These are phyloP conservation scores for Paracentrotus lividus DNA, from an alignment of 53 echinoderm and acorn worm species.

Conservation along the genomic window DNA sequence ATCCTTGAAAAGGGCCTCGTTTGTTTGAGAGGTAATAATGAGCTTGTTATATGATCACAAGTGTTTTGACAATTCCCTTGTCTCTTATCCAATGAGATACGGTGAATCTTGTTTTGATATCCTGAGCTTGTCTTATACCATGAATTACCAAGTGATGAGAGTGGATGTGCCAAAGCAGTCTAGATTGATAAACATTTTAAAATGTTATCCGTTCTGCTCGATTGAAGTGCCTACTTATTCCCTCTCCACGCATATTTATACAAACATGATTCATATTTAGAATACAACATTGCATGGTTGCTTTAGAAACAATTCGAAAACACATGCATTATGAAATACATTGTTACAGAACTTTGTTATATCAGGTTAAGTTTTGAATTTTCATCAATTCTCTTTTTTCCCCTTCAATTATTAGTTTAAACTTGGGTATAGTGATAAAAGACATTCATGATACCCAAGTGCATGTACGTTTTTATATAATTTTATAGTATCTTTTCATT, in stretches of 20 bases:
- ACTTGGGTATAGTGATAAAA: no score
- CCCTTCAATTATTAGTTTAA: no score
- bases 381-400: no score
- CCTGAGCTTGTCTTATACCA: not conserved
- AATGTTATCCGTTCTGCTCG: not conserved
- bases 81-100: not conserved
- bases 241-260: not conserved
- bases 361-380: no score
- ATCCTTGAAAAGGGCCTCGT: not conserved
- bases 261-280: not conserved
- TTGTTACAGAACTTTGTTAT: no score
- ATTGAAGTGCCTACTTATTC: not conserved
- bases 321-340: no score
- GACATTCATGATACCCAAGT: no score
- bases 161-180: not conserved
- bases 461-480: no score
- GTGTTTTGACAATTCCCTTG: slow-evolving; percentile 7
- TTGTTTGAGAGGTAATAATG: not conserved
- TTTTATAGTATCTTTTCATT: no score
- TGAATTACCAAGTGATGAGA: not conserved
- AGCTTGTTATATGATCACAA: slow-evolving; percentile 4
- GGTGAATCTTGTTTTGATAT: not conserved
- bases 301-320: no score
- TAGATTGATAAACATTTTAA: not conserved
- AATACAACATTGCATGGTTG: not conserved